A percentile compares a stretch with the other conserved stretches of the same genome.
Conservation (phyloP, 1,140 invertebrate species). For the Steinernema feltiae region DNA sequence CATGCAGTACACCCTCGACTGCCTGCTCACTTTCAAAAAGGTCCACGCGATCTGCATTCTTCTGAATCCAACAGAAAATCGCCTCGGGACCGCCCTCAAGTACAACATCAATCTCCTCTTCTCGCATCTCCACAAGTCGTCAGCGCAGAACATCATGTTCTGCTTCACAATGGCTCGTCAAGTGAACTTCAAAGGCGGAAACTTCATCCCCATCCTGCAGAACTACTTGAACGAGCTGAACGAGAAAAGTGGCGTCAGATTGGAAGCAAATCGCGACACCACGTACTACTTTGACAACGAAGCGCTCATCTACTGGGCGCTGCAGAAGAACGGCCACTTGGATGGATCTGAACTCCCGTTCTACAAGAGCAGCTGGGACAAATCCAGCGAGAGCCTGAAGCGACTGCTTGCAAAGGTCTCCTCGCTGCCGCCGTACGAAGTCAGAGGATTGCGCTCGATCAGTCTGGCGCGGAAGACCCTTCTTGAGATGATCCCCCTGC, state of each 20-base stretch:
- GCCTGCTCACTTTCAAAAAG: slow-evolving; percentile 28
- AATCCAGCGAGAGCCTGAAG: neutral
- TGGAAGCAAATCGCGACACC: slow-evolving; percentile 16
- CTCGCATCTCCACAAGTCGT: slow-evolving; percentile 43
- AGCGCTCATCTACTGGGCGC: too few species aligned
- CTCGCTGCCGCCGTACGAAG: neutral
- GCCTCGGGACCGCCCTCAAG: slow-evolving; percentile 26
- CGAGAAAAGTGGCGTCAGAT: slow-evolving; percentile 13
- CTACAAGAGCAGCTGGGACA: neutral
- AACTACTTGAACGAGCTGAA: slow-evolving; percentile 18
- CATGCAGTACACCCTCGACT: slow-evolving; percentile 38
- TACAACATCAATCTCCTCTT: slow-evolving; percentile 41
- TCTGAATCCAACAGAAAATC: slow-evolving; percentile 34
- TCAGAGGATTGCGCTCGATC: neutral
- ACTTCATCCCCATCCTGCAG: slow-evolving; percentile 19
- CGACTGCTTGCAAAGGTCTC: neutral
- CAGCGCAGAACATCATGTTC: slow-evolving; percentile 48
- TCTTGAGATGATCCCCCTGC: neutral
- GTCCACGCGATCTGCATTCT: slow-evolving; percentile 45
- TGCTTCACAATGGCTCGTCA: slow-evolving; percentile 29
- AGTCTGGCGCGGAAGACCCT: neutral
- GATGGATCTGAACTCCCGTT: neutral
- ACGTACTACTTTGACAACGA: too few species aligned
- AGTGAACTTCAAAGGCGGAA: slow-evolving; percentile 28
- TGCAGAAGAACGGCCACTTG: neutral